Evolutionary conservation across 1,140 invertebrate species (phyloP).

Genomic region (Nymphalis io): DNA sequence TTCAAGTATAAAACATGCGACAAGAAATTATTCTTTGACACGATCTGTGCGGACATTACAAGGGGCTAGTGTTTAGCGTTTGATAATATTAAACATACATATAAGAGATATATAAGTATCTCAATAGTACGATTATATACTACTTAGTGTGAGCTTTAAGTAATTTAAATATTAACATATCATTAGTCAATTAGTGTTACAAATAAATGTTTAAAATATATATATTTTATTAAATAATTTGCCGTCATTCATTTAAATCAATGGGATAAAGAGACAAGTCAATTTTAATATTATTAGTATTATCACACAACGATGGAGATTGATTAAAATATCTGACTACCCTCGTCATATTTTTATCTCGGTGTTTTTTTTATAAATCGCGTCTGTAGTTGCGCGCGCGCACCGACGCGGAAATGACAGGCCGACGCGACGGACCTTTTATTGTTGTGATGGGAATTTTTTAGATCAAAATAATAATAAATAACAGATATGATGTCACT

Average conservation of each 20-base stretch:
- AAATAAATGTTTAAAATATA: neutral
- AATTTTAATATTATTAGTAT: constrained; percentile 27
- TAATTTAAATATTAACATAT: no score
- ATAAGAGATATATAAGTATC: no score
- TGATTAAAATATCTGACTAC: constrained; percentile 47
- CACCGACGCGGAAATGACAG: constrained; percentile 43
- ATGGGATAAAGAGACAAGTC: constrained; percentile 6
- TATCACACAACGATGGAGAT: constrained; percentile 44
- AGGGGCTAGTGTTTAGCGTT: no score
- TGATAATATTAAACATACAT: no score
- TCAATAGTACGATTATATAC: no score
- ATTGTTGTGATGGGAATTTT: constrained; percentile 48
- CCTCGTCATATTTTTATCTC: constrained; percentile 42
- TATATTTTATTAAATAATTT: neutral
- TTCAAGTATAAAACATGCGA: no score
- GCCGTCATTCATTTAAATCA: neutral
- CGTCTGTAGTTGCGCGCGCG: constrained; percentile 37
- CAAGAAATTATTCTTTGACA: no score
- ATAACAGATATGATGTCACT: constrained; percentile 41
- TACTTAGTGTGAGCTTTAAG: no score
- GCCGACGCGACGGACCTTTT: constrained; percentile 31
- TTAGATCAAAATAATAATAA: constrained; percentile 53
- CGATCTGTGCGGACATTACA: no score
- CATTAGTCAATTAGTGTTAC: neutral
- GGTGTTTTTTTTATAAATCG: constrained; percentile 33